Conservation (phyloP, 2,797 vertebrate genomes). For the Pseudotriccus pelzelni region DNA sequence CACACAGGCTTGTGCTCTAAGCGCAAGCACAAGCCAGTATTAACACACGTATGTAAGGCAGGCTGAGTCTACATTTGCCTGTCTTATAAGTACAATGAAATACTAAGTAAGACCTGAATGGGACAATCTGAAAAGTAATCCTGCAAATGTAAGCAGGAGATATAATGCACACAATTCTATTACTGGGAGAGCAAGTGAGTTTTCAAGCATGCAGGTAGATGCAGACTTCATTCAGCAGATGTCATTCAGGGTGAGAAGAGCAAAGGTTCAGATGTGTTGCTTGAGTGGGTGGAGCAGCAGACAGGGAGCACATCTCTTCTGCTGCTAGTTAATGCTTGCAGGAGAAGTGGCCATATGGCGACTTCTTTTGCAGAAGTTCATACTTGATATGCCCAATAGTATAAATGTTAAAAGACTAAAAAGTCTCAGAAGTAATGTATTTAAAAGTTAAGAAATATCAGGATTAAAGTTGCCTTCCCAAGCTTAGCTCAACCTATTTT, state of each 20-base stretch:
- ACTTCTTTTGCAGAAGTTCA: background rate
- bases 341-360: background rate
- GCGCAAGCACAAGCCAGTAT: background rate
- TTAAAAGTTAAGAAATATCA: background rate
- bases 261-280: background rate
- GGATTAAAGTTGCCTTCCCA: background rate
- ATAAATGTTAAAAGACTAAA: background rate
- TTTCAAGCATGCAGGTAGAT: background rate
- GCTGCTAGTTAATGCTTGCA: background rate
- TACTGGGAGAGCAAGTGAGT: background rate
- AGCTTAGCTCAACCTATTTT: background rate
- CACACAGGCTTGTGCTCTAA: background rate
- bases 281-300: background rate
- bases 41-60: background rate
- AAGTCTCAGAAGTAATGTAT: background rate
- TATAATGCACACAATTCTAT: background rate
- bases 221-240: background rate
- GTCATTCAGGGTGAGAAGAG: background rate
- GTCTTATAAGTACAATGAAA: background rate
- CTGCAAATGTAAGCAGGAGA: background rate
- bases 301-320: background rate
- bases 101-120: background rate
- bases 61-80: background rate
- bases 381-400: background rate
- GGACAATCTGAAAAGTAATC: background rate